Evolutionary conservation across 2,797 vertebrate species (phyloP).

Genomic region (Eleutherodactylus coqui): DNA sequence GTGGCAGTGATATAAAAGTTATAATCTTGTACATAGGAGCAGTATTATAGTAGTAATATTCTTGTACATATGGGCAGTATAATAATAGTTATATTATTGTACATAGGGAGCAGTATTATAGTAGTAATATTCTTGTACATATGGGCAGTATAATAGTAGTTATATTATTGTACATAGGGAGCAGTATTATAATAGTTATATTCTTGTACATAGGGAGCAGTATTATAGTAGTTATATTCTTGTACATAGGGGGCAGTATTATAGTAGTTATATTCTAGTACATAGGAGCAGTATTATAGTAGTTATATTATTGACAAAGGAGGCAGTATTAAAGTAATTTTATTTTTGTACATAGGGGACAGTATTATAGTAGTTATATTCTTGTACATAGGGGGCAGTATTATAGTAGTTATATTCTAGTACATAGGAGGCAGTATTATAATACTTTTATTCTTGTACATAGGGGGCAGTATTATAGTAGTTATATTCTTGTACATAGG

Average conservation of each 20-base stretch:
- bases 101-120: neutral
- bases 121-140: neutral
- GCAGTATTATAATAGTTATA: no score
- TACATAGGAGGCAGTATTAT: neutral
- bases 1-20: neutral
- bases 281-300: no score
- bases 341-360: neutral
- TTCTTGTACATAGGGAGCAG: no score
- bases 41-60: neutral
- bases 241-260: no score
- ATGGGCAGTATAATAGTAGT: neutral
- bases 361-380: constrained; percentile 5
- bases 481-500: neutral
- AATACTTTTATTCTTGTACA: constrained; percentile 9
- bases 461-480: constrained; percentile 2
- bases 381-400: neutral
- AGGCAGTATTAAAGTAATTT: neutral
- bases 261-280: no score
- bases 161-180: neutral
- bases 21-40: no score
- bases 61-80: no score
- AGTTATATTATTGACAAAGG: no score
- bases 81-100: no score
- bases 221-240: no score
- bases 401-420: constrained; percentile 11